These are phyloP conservation scores for Oenanthe melanoleuca DNA, from an alignment of 2,113 vertebrate species.

Conservation along the genomic window DNA sequence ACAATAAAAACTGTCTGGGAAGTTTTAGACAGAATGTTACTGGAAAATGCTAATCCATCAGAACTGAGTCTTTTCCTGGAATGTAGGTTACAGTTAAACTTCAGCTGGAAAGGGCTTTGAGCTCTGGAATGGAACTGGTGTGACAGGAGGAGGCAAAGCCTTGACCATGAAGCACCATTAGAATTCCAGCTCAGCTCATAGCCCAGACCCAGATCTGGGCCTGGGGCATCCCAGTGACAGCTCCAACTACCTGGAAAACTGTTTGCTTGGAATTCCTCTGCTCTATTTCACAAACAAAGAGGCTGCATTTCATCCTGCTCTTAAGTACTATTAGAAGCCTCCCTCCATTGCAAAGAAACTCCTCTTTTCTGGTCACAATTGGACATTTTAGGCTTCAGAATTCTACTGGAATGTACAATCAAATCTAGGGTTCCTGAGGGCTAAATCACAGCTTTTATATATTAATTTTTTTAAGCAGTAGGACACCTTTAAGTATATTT, in stretches of 20 bases:
- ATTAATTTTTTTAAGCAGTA: background rate
- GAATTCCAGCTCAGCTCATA: background rate
- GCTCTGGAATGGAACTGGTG: background rate
- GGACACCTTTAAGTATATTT: background rate
- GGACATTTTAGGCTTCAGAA: background rate
- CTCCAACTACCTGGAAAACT: background rate
- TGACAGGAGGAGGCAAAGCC: background rate
- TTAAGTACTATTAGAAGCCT: background rate
- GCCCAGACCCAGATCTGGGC: background rate
- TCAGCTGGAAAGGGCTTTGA: background rate
- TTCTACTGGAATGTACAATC: background rate
- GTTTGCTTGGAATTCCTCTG: background rate
- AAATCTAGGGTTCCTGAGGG: background rate
- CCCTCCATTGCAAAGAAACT: background rate
- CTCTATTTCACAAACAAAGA: background rate
- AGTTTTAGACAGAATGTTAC: background rate
- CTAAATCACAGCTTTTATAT: background rate
- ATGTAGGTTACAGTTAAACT: background rate
- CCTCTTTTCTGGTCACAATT: background rate
- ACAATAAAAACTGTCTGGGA: slow-evolving; percentile 13
- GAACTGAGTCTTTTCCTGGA: slow-evolving; percentile 11
- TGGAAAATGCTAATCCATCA: slow-evolving; percentile 29
- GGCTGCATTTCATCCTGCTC: background rate
- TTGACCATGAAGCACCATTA: background rate
- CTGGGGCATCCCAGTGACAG: background rate